Conservation (phyloP, 2,888 invertebrate genomes). For the Phalera bucephala region DNA sequence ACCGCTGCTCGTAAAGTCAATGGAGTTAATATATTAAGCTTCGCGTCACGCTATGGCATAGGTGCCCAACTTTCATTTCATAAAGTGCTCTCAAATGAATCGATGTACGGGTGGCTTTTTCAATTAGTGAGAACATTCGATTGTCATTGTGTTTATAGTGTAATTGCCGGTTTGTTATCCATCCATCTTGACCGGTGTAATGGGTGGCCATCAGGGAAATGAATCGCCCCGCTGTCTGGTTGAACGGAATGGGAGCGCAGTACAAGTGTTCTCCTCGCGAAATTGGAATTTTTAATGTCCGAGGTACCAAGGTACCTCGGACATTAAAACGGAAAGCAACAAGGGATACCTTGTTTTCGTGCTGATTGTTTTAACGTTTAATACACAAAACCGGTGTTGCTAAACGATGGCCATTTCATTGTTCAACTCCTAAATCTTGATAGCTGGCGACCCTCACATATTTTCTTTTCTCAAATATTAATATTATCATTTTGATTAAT, state of each 20-base stretch:
- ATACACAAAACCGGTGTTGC: slow-evolving; percentile 5
- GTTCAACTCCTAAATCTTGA: too few species aligned
- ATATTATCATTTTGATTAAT: too few species aligned
- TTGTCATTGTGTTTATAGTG: slow-evolving; percentile 79
- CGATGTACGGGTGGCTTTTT: slow-evolving; percentile 72
- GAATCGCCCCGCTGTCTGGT: slow-evolving; percentile 64
- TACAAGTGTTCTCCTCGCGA: slow-evolving; percentile 62
- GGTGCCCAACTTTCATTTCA: slow-evolving; percentile 69
- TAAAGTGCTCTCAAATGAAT: slow-evolving; percentile 76
- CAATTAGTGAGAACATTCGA: slow-evolving; percentile 80
- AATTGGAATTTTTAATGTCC: slow-evolving; percentile 69
- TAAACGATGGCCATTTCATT: background rate
- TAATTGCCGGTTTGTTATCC: slow-evolving; percentile 79
- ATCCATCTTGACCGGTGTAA: slow-evolving; percentile 79
- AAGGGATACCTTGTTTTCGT: slow-evolving; percentile 49
- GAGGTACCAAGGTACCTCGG: too few species aligned
- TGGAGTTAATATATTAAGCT: slow-evolving; percentile 75
- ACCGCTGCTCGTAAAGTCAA: slow-evolving; percentile 69
- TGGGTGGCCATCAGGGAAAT: slow-evolving; percentile 79
- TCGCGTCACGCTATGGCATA: slow-evolving; percentile 61
- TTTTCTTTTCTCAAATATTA: too few species aligned
- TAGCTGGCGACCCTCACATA: too few species aligned
- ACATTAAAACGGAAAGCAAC: too few species aligned
- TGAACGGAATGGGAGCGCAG: slow-evolving; percentile 55
- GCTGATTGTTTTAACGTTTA: slow-evolving; percentile 45